Evolutionary conservation across 2,797 vertebrate genomes (phyloP), one percentile per base, ranked within the genome.

Genomic region (Chromis chromis): DNA sequence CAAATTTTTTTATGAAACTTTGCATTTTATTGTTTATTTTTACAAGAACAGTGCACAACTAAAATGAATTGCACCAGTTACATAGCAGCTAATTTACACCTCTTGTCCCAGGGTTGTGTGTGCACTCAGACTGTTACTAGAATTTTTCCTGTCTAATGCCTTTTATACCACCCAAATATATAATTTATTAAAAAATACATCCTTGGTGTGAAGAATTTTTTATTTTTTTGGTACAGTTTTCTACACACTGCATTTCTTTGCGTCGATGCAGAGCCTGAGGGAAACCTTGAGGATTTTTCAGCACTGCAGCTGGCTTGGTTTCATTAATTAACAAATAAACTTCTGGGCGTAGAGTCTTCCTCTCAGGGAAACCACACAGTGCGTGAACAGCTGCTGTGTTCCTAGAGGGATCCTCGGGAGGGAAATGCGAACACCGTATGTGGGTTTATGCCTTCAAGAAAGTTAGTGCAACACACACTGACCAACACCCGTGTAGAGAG

Each of bases 161-260:
- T 86, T 88, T 86, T 87, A 52, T 79, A 84, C 49, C 31, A 73
- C 24, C 42, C 65, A 25, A 76, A 74, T 79, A 87, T 86, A 74
- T 76, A 74, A 78, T 86, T 83, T 78, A 82, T 81, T 78, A 61
- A 17, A 76, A n/a, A 75, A 57, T 4, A 2, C n/a, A 40, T 46
- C 9, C 9, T 62, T 11, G 55, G n/a, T 54, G 12, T 68, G 0
- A 44, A 56, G 36, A n/a, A n/a, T n/a, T n/a, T n/a, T n/a, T 56
- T 17, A 1, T n/a, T 60, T 54, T 31, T 19, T 59, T 27, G 21
- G 17, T 54, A 14, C 53, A 46, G 39, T 52, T 70, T 13, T 49
- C 4, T 44, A 42, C 16, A 22, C 44, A 36, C 28, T 65, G 27
- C 36, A 63, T 33, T 54, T 22, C 17, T 69, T 65, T 66, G 39